These are phyloP conservation scores for Abrostola triplasia DNA, from an alignment of 2,888 invertebrate genomes.

Conservation along the genomic window DNA sequence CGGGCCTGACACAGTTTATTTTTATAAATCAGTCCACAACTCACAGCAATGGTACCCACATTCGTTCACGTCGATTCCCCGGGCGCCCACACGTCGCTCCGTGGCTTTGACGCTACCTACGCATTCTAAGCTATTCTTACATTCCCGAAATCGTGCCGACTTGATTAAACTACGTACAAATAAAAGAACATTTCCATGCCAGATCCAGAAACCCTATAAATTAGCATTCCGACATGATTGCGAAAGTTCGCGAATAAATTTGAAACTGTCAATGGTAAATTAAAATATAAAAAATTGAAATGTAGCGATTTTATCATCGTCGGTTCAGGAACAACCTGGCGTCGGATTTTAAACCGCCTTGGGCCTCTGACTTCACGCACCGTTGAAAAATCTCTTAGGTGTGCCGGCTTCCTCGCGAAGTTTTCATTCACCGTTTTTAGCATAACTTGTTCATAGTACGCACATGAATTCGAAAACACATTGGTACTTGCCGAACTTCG, in stretches of 20 bases:
- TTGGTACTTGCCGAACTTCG: no score
- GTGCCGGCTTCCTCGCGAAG: no score
- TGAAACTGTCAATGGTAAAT: neutral
- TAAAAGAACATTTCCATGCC: conserved; percentile 2
- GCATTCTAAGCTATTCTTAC: conserved; percentile 12
- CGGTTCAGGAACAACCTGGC: no score
- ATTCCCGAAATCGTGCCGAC: conserved; percentile 17
- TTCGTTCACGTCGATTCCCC: neutral
- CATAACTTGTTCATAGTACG: no score
- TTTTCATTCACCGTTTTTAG: no score
- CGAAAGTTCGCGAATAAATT: neutral
- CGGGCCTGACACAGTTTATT: conserved; percentile 26
- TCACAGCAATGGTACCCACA: conserved; percentile 15
- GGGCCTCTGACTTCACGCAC: no score
- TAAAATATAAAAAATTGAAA: no score
- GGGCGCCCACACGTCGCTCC: conserved; percentile 18
- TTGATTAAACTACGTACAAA: conserved; percentile 32
- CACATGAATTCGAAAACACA: no score
- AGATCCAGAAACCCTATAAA: conserved; percentile 6
- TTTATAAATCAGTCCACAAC: conserved; percentile 37
- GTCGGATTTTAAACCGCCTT: no score
- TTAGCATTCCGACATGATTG: neutral
- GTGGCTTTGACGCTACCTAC: conserved; percentile 33
- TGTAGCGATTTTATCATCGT: no score
- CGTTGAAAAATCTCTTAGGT: no score